Evolutionary conservation across 2,888 invertebrate genomes (phyloP), one percentile per base, ranked within the genome.

Genomic region (Brachypalpus laphriformis): DNA sequence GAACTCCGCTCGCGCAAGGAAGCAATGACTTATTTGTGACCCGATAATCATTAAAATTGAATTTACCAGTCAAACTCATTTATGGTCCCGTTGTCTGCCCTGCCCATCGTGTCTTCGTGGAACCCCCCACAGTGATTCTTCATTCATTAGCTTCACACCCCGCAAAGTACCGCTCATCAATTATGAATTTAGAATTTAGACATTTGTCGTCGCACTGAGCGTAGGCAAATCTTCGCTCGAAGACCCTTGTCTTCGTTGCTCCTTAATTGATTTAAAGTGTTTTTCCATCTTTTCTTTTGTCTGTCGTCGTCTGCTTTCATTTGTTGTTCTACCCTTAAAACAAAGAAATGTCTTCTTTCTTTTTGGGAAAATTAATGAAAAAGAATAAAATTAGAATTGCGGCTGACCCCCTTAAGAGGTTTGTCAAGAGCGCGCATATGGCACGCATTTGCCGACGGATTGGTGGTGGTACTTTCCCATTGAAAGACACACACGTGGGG

Each of bases 141-240:
- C 82, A 78, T 82, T 82, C 77, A 82, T 82, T 82, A 82, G 77
- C 66, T 82, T 82, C 61, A 77, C 82, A 72, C 82, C 82, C 82
- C 82, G 61, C 82, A 77, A 72, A 82, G 82, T 82, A 72, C 71
- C 59, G 56, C 57, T 72, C 82, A 82, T 82, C 77, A 82, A 82
- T 82, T 82, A 82, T 77, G 77, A 82, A 72, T 77, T 66, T 68
- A 51, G 54, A 77, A 72, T 72, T 72, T 72, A 66, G 77, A 66
- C 71, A 82, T 57, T 71, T 57, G 65, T 78, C 71, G 71, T 56
- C 49, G 34, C 31, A 6, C 37, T 11, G 22, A 3, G 4, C 34
- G 34, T 65, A 71, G 45, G 59, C 49, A 54, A 71, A 71, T 77
- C 57, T 66, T 45, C 49, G 14, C 31, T 14, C 70, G 14, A 49